A percentile compares a stretch with the other conserved stretches of the same genome.
Evolutionary conservation across 1,140 invertebrate species (phyloP).

Genomic region (Bombus fervidus): DNA sequence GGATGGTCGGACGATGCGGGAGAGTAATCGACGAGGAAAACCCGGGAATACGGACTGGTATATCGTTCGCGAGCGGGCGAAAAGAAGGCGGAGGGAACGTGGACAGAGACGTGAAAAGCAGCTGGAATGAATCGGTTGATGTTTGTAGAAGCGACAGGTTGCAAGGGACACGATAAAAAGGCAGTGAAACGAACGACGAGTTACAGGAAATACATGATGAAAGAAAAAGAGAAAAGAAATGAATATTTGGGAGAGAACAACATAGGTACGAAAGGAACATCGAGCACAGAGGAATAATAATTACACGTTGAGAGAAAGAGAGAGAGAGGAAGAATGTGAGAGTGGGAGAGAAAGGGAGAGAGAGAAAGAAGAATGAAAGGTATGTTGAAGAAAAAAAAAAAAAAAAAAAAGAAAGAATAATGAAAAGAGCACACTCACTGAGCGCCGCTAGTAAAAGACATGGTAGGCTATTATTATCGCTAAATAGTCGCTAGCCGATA

Average conservation of each 20-base stretch:
- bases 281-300: conserved; percentile 38
- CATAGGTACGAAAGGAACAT: conserved; percentile 38
- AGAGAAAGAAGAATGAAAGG: conserved; percentile 29
- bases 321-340: conserved; percentile 9
- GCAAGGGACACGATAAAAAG: conserved; percentile 46
- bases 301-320: conserved; percentile 7
- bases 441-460: conserved; percentile 77
- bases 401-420: background rate
- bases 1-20: fast-evolving
- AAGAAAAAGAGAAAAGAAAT: background rate
- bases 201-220: background rate
- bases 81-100: background rate
- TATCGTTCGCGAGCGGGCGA: background rate
- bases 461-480: conserved; percentile 76
- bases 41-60: background rate
- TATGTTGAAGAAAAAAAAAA: background rate
- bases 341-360: conserved; percentile 26
- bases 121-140: conserved; percentile 47
- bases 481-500: conserved; percentile 78
- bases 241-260: conserved; percentile 19
- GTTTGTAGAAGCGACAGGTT: conserved; percentile 51
- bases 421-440: conserved; percentile 66
- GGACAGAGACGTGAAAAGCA: conserved; percentile 50
- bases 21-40: background rate
- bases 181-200: conserved; percentile 14